Percentiles rank a stretch among this genome's conserved stretches.
Evolutionary conservation across 2,888 invertebrate genomes (phyloP).

Genomic region (Leuctra nigra): DNA sequence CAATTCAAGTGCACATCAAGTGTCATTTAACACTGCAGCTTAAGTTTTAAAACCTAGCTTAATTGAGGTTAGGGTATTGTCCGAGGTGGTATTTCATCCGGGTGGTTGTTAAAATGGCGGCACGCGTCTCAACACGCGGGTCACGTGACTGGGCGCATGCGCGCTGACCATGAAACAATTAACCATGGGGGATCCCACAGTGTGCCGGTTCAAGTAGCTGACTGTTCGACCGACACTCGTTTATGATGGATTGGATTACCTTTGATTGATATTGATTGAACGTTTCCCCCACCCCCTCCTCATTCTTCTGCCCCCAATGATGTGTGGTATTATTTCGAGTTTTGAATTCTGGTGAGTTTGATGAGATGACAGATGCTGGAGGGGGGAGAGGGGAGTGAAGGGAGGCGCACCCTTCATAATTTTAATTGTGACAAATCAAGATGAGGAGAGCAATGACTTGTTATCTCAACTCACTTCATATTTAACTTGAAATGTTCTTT

Average conservation of each 20-base stretch:
- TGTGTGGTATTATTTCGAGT: conserved; percentile 4
- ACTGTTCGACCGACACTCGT: background rate
- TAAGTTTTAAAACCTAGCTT: too few relatives aligned
- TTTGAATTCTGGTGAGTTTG: background rate
- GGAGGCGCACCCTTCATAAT: background rate
- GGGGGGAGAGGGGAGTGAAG: background rate
- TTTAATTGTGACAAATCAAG: background rate
- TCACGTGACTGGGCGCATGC: conserved; percentile 11
- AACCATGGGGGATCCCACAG: background rate
- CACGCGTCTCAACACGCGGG: conserved; percentile 7
- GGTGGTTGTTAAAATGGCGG: background rate
- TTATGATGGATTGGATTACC: conserved; percentile 13
- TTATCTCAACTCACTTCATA: too few relatives aligned
- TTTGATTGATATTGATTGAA: conserved; percentile 11
- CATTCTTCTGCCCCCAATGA: too few relatives aligned
- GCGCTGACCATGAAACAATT: conserved; percentile 16
- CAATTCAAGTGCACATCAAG: too few relatives aligned
- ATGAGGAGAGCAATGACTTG: too few relatives aligned
- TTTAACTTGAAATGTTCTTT: too few relatives aligned
- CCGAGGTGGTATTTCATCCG: background rate
- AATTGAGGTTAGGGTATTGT: too few relatives aligned
- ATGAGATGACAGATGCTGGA: conserved; percentile 1
- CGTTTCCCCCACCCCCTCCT: background rate
- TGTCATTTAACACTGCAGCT: too few relatives aligned
- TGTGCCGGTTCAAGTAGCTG: background rate